phyloP scores from a whole-genome alignment of 1,140 invertebrate genomes.

The Brachionus sp. region DNA sequence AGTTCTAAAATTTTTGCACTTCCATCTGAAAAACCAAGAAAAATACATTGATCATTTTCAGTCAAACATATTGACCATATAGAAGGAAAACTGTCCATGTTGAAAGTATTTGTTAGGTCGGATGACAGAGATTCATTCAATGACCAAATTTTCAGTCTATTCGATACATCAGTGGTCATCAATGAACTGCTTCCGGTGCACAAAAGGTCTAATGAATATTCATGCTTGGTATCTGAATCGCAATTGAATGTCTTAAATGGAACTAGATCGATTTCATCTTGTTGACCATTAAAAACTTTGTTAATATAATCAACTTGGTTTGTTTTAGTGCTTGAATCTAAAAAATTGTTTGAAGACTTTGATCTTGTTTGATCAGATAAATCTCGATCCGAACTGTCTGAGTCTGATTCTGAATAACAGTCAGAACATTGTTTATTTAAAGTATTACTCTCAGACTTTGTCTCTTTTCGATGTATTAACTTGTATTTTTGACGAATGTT shows the following conservation, averaged over 20 bases:
- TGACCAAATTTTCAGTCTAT: constrained; percentile 22
- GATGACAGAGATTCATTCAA: not conserved
- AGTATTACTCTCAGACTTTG: not conserved
- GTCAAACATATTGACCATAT: constrained; percentile 19
- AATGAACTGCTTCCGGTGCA: not conserved
- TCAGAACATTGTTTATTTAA: not conserved
- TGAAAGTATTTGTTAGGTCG: not conserved
- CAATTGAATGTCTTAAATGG: not conserved
- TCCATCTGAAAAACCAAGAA: constrained; percentile 10
- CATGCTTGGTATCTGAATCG: not conserved
- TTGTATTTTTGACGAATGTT: not conserved
- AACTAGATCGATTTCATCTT: constrained; percentile 20
- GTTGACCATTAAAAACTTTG: not conserved
- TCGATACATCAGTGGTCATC: constrained; percentile 7
- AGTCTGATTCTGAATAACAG: not conserved
- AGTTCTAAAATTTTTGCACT: not conserved
- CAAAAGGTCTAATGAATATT: constrained; percentile 18
- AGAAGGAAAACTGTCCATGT: not conserved
- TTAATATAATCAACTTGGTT: constrained; percentile 19
- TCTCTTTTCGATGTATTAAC: constrained; percentile 6
- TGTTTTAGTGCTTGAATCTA: not conserved
- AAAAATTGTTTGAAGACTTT: not conserved
- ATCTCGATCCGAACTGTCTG: not conserved
- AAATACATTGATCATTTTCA: not conserved
- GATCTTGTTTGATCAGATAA: not conserved